Base-by-base conservation (phyloP, 2,888 invertebrate genomes). In the Entomobrya multifasciata region DNA sequence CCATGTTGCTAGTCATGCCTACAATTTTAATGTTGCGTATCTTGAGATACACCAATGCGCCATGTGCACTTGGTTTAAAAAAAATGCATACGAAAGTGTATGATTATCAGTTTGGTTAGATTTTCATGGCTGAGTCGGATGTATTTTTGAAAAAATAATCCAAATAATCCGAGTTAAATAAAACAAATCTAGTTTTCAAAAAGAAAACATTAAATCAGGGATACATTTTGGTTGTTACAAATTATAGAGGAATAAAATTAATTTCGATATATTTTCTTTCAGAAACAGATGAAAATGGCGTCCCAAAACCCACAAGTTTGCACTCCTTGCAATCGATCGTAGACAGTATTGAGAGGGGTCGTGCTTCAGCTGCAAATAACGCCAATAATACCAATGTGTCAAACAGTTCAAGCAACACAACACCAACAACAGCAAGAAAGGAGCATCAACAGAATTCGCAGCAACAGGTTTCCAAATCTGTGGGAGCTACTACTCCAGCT, bases 271-370 rank as follows among this genome's bases (percentile, higher is more conserved):
- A 36, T 36, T 36, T 36, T 6, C 20, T 55, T 76, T 57, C 17
- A 82, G 82, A 82, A 77, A 82, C 82, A 1, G 87, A 87, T 81
- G 87, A 87, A 78, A 87, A 82, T 70, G 82, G 81, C 22, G 87
- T 77, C n/a, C 70, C 78, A 22, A 70, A 60, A 17, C 82, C 27
- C 4, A 67, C 76, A 25, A 62, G 87, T 62, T 13, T 87, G 27
- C 47, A 55, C 6, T 87, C 82, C 11, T 44, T 87, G 20, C 15
- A 55, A 25, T 25, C 78, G 17, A 87, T 87, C 30, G 87, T 87
- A 41, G 67, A 87, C 0, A 87, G 70, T 20, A 87, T 87, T 25
- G 76, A 84, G 10, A 25, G 84, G 13, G 76, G 70, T 25, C 67
- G 74, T 13, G 41, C 67, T 6, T 4, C 76, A 0, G 8, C 36